These are phyloP conservation scores for Melikaiella ostensackeni DNA, from an alignment of 2,888 invertebrate species.

Conservation along the genomic window DNA sequence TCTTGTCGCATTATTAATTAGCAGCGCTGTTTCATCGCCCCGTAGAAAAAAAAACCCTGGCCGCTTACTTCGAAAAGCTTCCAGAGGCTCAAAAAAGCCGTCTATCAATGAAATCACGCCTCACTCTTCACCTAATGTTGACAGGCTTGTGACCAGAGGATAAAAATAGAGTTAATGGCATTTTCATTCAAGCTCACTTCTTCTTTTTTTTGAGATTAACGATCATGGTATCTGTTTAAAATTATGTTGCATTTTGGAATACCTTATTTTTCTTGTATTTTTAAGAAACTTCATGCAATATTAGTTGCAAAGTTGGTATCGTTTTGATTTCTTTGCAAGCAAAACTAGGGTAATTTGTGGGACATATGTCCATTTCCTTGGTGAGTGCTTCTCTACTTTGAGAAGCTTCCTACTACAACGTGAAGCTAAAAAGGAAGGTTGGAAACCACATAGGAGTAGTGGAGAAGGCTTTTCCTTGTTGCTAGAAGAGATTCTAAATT, in stretches of 20 bases:
- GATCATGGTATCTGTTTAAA: too few relatives aligned
- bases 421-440: constrained; percentile 9
- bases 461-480: constrained; percentile 15
- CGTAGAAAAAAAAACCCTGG: not conserved
- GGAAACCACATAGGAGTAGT: not conserved
- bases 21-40: constrained; percentile 31
- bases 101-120: constrained; percentile 24
- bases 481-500: constrained; percentile 12
- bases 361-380: constrained; percentile 65
- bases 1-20: constrained; percentile 38
- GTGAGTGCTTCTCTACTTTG: constrained; percentile 43
- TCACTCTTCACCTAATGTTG: not conserved
- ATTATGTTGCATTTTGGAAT: too few relatives aligned
- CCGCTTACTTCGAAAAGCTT: constrained; percentile 9
- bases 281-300: not conserved
- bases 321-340: constrained; percentile 51
- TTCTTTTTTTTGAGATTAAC: not conserved
- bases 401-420: too few relatives aligned
- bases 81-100: not conserved
- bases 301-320: not conserved
- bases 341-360: constrained; percentile 59
- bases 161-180: not conserved
- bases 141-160: constrained; percentile 41
- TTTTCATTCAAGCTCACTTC: not conserved
- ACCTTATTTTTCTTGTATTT: not conserved